Evolutionary conservation across 2,113 vertebrate species (phyloP), one percentile per base, ranked within the genome.

Genomic region (Tychaedon coryphoeus): DNA sequence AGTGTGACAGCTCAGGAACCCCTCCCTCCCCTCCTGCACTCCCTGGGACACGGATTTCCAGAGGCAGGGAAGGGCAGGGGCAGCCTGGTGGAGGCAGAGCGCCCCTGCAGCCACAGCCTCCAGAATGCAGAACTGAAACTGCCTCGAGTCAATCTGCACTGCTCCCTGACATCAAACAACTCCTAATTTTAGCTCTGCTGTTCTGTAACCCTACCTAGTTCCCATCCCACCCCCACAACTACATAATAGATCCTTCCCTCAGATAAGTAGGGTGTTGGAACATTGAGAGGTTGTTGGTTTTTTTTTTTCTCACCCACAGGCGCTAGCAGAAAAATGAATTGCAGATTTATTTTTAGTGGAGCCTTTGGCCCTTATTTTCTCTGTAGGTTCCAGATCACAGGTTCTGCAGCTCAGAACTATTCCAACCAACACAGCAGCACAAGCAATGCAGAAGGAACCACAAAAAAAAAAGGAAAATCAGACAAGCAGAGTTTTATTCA

Each of bases 211-310:
- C 86, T 96, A 96, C 95, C 94, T 95, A 96, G 92, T 77, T 96
- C 92, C 88, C 82, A 92, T 86, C 92, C 92, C 92, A 94, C 94
- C 92, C 94, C 93, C 94, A 95, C 92, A 72, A 92, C 90, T 75
- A 90, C 18, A 97, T 80, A 95, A 96, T 96, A 96, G 86, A 94
- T 94, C 85, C 83, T 96, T 92, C 93, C 79, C 84, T 93, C 93
- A 92, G 93, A 93, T 93, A 95, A 95, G 93, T 45, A 96, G 93
- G 90, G 92, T 95, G 95, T 92, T 95, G 40, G 92, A 97, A 96
- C 94, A 93, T 51, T 13, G 36, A 90, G 90, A 93, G 80, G 24
- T 70, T 91, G 48, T 66, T 91, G 48, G 31, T 12, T 15, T 5
- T 26, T 51, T 71, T 73, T 65, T 57, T 42, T 3, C 93, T 96